Evolutionary conservation across 2,888 invertebrate species (phyloP).

Genomic region (Sipha maydis): DNA sequence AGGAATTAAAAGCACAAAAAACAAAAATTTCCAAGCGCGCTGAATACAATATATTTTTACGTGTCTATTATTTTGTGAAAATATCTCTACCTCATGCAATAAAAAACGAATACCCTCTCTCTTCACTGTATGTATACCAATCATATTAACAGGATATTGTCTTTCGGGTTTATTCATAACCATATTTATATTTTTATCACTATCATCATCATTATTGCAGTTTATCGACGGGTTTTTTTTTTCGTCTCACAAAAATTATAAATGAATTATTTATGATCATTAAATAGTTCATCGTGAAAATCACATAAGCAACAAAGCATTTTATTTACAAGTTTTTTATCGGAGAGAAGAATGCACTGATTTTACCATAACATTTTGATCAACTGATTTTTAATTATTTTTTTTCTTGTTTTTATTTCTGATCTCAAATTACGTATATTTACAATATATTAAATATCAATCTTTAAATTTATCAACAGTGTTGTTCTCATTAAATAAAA

Average conservation of each 20-base stretch:
- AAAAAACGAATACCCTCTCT: not conserved
- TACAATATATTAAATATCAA: too few relatives aligned
- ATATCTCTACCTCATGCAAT: not conserved
- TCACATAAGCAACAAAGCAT: not conserved
- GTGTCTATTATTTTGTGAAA: not conserved
- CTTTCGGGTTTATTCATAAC: constrained; percentile 1
- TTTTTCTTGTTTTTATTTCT: too few relatives aligned
- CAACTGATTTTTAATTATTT: too few relatives aligned
- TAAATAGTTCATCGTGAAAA: not conserved
- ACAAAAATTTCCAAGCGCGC: too few relatives aligned
- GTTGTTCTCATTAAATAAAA: not conserved
- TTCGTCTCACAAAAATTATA: not conserved
- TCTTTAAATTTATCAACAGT: not conserved
- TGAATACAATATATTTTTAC: too few relatives aligned
- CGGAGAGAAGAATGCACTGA: too few relatives aligned
- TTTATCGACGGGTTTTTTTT: not conserved
- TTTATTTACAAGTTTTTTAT: too few relatives aligned
- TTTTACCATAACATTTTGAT: too few relatives aligned
- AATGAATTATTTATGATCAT: not conserved
- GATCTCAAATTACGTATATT: too few relatives aligned
- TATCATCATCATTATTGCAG: not conserved
- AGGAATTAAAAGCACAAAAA: too few relatives aligned
- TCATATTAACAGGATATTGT: constrained; percentile 11
- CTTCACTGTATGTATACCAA: not conserved
- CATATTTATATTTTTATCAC: not conserved